Evolutionary conservation across 2,113 vertebrate genomes (phyloP).

Genomic region (Seriola dumerili): DNA sequence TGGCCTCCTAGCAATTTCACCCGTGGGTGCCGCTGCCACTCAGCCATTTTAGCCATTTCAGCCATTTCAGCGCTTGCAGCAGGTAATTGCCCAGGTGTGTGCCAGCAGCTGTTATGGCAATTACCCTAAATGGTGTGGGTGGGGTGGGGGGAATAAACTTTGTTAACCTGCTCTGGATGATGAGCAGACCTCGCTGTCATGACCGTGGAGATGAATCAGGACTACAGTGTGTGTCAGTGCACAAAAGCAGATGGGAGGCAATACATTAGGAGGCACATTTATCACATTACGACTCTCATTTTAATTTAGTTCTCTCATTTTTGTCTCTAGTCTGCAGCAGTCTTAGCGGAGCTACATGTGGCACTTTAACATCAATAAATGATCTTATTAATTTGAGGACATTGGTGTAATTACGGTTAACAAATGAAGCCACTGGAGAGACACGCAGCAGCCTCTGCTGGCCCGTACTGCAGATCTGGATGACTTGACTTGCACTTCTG

Average conservation of each 20-base stretch:
- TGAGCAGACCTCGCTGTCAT: not conserved
- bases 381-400: not conserved
- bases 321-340: not conserved
- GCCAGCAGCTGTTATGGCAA: constrained; percentile 4
- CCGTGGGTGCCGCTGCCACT: constrained; percentile 27
- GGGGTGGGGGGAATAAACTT: not conserved
- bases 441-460: not conserved
- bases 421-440: not conserved
- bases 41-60: constrained; percentile 13
- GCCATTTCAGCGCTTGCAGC: not conserved
- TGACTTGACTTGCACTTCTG: too few species aligned
- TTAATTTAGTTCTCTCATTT: not conserved
- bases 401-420: not conserved
- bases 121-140: not conserved
- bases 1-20: constrained; percentile 47
- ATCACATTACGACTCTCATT: constrained; percentile 2
- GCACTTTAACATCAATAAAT: constrained; percentile 15
- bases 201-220: not conserved
- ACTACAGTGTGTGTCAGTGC: not conserved
- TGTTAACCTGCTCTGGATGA: constrained; percentile 40
- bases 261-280: not conserved
- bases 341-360: not conserved
- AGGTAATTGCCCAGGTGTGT: constrained; percentile 45
- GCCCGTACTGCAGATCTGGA: not conserved
- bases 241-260: not conserved